Evolutionary conservation across 2,888 invertebrate species (phyloP).

Genomic region (Teinopalpus imperialis): DNA sequence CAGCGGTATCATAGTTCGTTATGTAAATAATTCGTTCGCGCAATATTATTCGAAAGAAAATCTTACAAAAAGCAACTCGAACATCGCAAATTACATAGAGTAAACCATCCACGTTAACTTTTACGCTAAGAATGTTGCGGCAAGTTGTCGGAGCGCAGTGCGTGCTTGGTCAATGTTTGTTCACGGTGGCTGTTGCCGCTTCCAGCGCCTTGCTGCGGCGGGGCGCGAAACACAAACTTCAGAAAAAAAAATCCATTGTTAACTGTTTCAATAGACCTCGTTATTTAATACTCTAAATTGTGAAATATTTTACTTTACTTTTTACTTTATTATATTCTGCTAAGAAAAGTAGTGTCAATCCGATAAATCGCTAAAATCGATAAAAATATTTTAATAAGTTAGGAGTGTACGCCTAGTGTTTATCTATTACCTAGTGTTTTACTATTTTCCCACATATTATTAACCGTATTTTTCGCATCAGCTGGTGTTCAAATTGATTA

Average conservation of each 20-base stretch:
- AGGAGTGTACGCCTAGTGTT: too few relatives aligned
- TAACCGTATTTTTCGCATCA: too few relatives aligned
- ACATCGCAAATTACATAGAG: conserved; percentile 79
- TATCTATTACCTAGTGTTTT: too few relatives aligned
- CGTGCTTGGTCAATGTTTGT: conserved; percentile 75
- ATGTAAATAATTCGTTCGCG: conserved; percentile 59
- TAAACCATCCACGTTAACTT: conserved; percentile 80
- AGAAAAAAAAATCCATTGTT: conserved; percentile 32
- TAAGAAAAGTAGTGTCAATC: too few relatives aligned
- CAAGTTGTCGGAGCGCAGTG: conserved; percentile 68
- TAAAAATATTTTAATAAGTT: too few relatives aligned
- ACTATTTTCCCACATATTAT: too few relatives aligned
- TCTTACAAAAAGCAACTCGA: conserved; percentile 58
- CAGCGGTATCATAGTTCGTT: conserved; percentile 57
- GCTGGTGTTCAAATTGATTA: conserved; percentile 14
- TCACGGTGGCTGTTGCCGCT: conserved; percentile 60
- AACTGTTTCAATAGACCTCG: conserved; percentile 34
- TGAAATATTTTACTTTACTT: conserved; percentile 17
- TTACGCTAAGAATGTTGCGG: conserved; percentile 82
- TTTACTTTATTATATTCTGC: too few relatives aligned
- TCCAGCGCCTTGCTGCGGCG: conserved; percentile 51
- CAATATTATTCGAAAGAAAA: conserved; percentile 55
- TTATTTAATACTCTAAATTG: conserved; percentile 30
- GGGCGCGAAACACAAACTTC: conserved; percentile 40
- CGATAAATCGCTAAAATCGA: too few relatives aligned